Evolutionary conservation across 2,797 vertebrate species (phyloP).

Genomic region (Pterois miles): DNA sequence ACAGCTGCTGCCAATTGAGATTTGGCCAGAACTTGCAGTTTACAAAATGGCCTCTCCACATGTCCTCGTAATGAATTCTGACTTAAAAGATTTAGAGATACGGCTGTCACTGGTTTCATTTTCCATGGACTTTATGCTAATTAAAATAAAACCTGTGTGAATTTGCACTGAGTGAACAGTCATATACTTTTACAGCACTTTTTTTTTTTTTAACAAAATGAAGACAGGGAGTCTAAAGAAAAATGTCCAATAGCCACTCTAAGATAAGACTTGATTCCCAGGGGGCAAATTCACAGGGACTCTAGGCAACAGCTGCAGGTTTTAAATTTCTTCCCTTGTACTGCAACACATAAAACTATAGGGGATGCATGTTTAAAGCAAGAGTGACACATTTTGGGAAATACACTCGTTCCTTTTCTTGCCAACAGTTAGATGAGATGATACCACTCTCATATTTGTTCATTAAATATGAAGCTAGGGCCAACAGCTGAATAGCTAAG

Average conservation of each 20-base stretch:
- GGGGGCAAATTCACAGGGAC: background rate
- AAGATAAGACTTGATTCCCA: background rate
- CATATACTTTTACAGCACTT: background rate
- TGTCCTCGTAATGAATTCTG: constrained; percentile 28
- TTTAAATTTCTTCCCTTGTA: background rate
- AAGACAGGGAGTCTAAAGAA: background rate
- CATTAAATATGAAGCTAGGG: background rate
- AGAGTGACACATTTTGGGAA: background rate
- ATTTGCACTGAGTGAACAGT: background rate
- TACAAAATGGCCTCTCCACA: constrained; percentile 43
- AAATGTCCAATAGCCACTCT: background rate
- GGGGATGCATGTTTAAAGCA: background rate
- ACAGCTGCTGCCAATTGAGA: constrained; percentile 54
- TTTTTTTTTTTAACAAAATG: background rate
- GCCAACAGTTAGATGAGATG: background rate
- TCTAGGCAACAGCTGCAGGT: background rate
- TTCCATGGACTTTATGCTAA: background rate
- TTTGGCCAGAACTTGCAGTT: constrained; percentile 38
- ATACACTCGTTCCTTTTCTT: background rate
- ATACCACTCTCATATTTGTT: background rate
- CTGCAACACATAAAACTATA: background rate
- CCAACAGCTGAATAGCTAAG: background rate
- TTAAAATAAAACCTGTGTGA: background rate
- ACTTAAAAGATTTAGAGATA: constrained; percentile 33
- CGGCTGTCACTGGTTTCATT: constrained; percentile 19